A percentile compares a stretch with the other conserved stretches of the same genome.
Evolutionary conservation across 2,888 invertebrate genomes (phyloP).

Genomic region (Apotomis betuletana): DNA sequence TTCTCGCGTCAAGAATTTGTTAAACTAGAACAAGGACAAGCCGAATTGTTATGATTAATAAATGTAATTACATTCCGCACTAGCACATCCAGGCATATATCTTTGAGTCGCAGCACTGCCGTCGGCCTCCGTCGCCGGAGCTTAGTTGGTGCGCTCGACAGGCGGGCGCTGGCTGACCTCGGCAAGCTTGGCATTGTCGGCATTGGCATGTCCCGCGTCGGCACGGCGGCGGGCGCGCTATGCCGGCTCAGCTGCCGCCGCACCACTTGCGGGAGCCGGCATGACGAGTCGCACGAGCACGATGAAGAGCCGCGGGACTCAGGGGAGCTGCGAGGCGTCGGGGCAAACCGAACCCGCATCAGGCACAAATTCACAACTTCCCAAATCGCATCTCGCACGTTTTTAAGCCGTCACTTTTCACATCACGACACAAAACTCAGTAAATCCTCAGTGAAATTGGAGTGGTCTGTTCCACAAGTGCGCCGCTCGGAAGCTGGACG

Average conservation of each 20-base stretch:
- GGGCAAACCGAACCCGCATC: slow-evolving; percentile 75
- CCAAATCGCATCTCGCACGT: background rate
- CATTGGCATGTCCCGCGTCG: slow-evolving; percentile 41
- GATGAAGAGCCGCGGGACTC: slow-evolving; percentile 52
- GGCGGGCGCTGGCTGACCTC: slow-evolving; percentile 49
- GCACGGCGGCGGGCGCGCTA: slow-evolving; percentile 47
- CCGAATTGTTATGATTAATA: slow-evolving; percentile 25
- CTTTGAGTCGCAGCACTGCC: slow-evolving; percentile 74
- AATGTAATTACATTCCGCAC: slow-evolving; percentile 78
- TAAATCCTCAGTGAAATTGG: background rate
- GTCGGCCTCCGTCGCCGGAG: slow-evolving; percentile 66
- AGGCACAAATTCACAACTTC: slow-evolving; percentile 28
- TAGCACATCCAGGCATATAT: slow-evolving; percentile 82
- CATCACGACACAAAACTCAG: slow-evolving; percentile 1
- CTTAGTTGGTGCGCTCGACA: slow-evolving; percentile 49
- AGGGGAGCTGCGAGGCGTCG: slow-evolving; percentile 65
- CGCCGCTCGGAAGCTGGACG: slow-evolving; percentile 32
- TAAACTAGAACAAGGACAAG: slow-evolving; percentile 18
- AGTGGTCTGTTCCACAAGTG: slow-evolving; percentile 23
- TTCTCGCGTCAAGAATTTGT: slow-evolving; percentile 7
- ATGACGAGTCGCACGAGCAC: slow-evolving; percentile 47
- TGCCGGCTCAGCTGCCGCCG: slow-evolving; percentile 53
- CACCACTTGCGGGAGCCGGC: slow-evolving; percentile 37
- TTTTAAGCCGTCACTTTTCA: slow-evolving; percentile 12
- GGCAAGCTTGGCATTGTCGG: slow-evolving; percentile 45